Percentiles rank a stretch among this genome's conserved stretches.
Evolutionary conservation across 1,140 invertebrate species (phyloP).

Genomic region (Brevipalpus yothersi): DNA sequence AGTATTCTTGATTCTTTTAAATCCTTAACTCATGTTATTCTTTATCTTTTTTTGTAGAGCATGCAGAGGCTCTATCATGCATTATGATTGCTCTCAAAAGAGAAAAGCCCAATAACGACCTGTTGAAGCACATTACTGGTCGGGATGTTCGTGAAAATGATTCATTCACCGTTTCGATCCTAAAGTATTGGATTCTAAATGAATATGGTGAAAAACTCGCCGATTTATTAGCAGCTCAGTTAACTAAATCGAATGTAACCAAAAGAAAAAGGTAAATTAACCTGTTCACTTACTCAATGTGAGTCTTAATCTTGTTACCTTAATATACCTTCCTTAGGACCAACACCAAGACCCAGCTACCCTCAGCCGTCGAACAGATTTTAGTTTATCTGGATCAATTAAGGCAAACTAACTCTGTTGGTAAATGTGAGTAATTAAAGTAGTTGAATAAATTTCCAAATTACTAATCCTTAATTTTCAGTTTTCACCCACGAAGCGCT

Average conservation of each 20-base stretch:
- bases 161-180: constrained; percentile 53
- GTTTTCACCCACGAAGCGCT: constrained; percentile 41
- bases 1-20: constrained; percentile 2
- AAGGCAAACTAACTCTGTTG: constrained; percentile 22
- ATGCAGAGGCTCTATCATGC: constrained; percentile 74
- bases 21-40: background rate
- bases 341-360: constrained; percentile 9
- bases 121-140: constrained; percentile 54
- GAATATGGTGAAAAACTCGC: constrained; percentile 57
- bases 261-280: background rate
- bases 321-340: background rate
- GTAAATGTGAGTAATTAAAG: constrained; percentile 18
- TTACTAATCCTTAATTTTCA: constrained; percentile 13
- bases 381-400: constrained; percentile 74
- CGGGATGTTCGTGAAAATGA: constrained; percentile 38
- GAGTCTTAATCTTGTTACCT: background rate
- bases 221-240: constrained; percentile 42
- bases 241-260: constrained; percentile 14
- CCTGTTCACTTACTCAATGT: background rate
- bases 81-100: constrained; percentile 69
- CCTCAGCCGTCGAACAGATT: constrained; percentile 48
- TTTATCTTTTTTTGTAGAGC: constrained; percentile 27
- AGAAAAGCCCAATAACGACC: constrained; percentile 62
- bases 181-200: constrained; percentile 76
- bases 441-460: constrained; percentile 28